Evolutionary conservation across 1,140 invertebrate species (phyloP).

Genomic region (Drosophila mauritiana): DNA sequence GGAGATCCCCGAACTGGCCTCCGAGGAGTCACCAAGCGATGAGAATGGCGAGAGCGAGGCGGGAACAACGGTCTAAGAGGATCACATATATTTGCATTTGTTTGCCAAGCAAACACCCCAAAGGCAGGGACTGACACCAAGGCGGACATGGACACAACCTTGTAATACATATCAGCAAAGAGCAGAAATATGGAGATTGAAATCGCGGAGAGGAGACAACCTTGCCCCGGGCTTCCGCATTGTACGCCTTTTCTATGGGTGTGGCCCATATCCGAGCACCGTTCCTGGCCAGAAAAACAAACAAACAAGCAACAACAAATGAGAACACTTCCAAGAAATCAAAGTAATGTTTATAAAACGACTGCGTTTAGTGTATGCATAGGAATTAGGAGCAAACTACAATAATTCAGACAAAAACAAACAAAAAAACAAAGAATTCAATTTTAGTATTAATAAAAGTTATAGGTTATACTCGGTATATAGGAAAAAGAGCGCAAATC

Average conservation of each 20-base stretch:
- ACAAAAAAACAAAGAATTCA: constrained; percentile 36
- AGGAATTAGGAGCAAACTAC: constrained; percentile 31
- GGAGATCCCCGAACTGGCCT: background rate
- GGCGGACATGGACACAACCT: constrained; percentile 23
- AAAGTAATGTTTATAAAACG: constrained; percentile 72
- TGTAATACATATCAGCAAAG: constrained; percentile 57
- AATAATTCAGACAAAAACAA: constrained; percentile 21
- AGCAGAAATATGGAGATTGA: background rate
- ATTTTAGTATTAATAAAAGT: constrained; percentile 58
- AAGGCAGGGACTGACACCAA: constrained; percentile 2
- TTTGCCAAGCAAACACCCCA: constrained; percentile 49
- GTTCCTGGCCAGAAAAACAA: constrained; percentile 9
- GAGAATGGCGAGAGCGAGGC: constrained; percentile 3
- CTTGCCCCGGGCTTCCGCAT: constrained; percentile 36
- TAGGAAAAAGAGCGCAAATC: constrained; percentile 26
- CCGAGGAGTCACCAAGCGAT: background rate
- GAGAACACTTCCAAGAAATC: constrained; percentile 62
- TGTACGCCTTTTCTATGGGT: constrained; percentile 6
- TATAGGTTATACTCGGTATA: constrained; percentile 39
- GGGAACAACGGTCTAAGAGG: constrained; percentile 54
- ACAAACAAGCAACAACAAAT: constrained; percentile 31
- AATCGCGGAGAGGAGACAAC: background rate
- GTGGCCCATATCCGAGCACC: background rate
- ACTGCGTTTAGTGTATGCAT: constrained; percentile 59
- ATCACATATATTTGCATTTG: constrained; percentile 40